phyloP scores from a whole-genome alignment of 1,140 invertebrate genomes.

The Hylyphantes graminicola region DNA sequence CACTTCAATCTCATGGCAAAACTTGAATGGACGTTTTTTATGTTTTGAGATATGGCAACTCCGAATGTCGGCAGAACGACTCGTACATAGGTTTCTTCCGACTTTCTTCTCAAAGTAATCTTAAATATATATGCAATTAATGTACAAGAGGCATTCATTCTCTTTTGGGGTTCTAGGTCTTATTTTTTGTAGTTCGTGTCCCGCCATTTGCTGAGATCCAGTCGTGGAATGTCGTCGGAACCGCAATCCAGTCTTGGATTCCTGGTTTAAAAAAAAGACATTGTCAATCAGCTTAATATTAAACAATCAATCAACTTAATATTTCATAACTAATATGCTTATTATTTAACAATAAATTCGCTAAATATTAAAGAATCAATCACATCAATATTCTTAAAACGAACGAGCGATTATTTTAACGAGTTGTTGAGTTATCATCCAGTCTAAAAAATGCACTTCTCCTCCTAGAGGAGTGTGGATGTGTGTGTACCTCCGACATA shows the following conservation, averaged over 20 bases:
- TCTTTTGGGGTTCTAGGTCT: too few relatives aligned
- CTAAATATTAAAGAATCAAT: too few relatives aligned
- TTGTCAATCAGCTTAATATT: too few relatives aligned
- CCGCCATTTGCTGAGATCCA: conserved; percentile 62
- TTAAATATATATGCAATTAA: conserved; percentile 57
- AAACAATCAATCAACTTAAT: too few relatives aligned
- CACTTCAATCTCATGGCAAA: background rate
- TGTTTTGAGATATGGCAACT: conserved; percentile 16
- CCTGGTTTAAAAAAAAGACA: conserved; percentile 61
- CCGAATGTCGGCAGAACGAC: conserved; percentile 19
- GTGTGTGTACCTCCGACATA: too few relatives aligned
- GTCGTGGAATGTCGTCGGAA: conserved; percentile 62
- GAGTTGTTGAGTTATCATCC: too few relatives aligned
- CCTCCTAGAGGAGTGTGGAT: too few relatives aligned
- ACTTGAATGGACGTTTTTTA: background rate
- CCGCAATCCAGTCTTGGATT: conserved; percentile 64
- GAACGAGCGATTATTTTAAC: too few relatives aligned
- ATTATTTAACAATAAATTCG: background rate
- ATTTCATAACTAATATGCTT: too few relatives aligned
- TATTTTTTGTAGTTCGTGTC: conserved; percentile 62
- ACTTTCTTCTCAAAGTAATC: conserved; percentile 20
- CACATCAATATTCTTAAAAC: too few relatives aligned
- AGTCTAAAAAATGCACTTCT: too few relatives aligned
- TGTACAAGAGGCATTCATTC: conserved; percentile 29
- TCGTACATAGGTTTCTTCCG: conserved; percentile 3